A percentile compares a stretch with the other conserved stretches of the same genome.
Conservation (phyloP, 2,797 vertebrate species). For the Trematomus bernacchii region DNA sequence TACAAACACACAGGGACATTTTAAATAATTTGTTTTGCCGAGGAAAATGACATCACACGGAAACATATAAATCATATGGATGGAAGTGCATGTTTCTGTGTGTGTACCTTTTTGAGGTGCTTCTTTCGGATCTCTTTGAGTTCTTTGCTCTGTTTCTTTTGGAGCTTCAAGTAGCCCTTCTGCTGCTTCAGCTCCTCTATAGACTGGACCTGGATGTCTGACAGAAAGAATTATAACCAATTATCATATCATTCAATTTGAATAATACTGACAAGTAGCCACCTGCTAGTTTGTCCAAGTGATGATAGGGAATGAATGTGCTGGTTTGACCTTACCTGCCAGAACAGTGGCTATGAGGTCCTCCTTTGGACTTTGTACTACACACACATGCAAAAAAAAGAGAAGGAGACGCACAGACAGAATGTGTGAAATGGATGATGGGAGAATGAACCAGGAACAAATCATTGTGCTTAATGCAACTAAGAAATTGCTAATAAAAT, state of each 20-base stretch:
- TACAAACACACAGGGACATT: constrained; percentile 46
- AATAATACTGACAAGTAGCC: neutral
- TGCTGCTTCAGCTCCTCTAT: constrained; percentile 87
- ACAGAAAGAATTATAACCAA: constrained; percentile 6
- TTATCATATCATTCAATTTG: neutral
- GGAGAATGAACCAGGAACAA: neutral
- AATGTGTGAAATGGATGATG: constrained; percentile 61
- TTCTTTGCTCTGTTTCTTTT: constrained; percentile 90
- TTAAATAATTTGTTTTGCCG: neutral
- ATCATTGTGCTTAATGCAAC: neutral
- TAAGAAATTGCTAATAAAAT: neutral
- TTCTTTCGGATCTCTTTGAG: constrained; percentile 89
- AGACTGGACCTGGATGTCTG: constrained; percentile 81
- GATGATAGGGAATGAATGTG: constrained; percentile 22
- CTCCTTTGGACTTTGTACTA: constrained; percentile 81
- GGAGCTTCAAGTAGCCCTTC: constrained; percentile 86
- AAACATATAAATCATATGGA: neutral
- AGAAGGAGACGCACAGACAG: constrained; percentile 43
- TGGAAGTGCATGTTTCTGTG: neutral
- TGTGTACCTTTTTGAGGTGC: constrained; percentile 87
- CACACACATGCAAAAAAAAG: constrained; percentile 33
- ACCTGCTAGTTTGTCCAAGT: neutral
- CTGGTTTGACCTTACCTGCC: constrained; percentile 80
- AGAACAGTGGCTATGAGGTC: constrained; percentile 88
- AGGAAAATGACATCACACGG: neutral